Base-by-base conservation (phyloP, 2,797 vertebrate genomes). In the Spinibarbus caldwelli region DNA sequence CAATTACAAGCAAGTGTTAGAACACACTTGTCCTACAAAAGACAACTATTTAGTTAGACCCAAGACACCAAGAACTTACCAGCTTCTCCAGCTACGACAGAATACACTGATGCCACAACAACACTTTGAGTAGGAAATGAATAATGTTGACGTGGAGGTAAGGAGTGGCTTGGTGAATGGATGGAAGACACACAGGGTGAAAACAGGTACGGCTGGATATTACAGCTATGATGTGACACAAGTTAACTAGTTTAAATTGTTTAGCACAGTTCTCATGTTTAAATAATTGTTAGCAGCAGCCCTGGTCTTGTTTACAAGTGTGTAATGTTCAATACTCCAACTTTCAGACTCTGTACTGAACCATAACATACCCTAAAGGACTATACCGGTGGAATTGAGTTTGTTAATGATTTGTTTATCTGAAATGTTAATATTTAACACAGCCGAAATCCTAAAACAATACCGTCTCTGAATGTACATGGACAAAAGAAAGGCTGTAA, bases 131-230 rank as follows among this genome's bases (percentile, higher is more conserved):
- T 64, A 36, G 62, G 23, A 26, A 59, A 14, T 41, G 67, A 15
- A 49, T 14, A 29, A 12, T 76, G 89, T 86, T 45, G 64, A 89
- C 73, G 82, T 92, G 89, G 90, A 89, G 11, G 29, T 10, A 36
- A 89, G 91, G 91, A 90, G 90, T 88, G 82, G 91, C 77, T 78
- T 6, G 11, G 2, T 86, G 45, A 29, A 52, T 19, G n/a, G 76
- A 70, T 6, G 31, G 66, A 29, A 10, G 38, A 17, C 26, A 26
- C 45, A 45, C 31, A 70, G 19, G 9, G 12, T 26, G 7, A 47
- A 52, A 90, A 91, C 91, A 89, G 89, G 92, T 90, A 85, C 79
- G 89, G 78, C 91, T 84, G 85, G 92, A 93, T 90, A 64, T 68
- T 57, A 17, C 38, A 77, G 9, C n/a, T 14, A 47, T n/a, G 26